Conservation (phyloP, 2,888 invertebrate genomes). For the Electrophaes corylata region DNA sequence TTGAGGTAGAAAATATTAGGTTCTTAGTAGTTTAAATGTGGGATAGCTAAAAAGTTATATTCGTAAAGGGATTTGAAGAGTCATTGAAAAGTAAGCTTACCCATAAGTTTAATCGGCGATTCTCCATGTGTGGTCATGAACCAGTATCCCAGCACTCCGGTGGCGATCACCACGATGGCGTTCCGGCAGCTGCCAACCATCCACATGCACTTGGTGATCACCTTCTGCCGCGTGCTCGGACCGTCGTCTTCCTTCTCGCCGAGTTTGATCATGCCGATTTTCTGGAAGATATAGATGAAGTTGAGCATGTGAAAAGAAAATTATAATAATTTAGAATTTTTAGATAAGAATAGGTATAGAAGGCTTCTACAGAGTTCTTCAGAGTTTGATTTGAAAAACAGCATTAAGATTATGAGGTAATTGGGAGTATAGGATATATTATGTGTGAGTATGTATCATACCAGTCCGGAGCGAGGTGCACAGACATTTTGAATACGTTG, state of each 20-base stretch:
- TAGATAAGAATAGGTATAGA: too few relatives aligned
- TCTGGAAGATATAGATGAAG: conserved; percentile 65
- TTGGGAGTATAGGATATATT: too few relatives aligned
- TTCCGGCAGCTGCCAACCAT: conserved; percentile 92
- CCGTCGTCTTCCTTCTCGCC: conserved; percentile 82
- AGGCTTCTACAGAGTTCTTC: too few relatives aligned
- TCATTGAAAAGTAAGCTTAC: conserved; percentile 54
- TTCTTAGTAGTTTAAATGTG: too few relatives aligned
- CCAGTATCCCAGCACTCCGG: conserved; percentile 88
- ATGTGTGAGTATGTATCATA: too few relatives aligned
- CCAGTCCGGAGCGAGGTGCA: too few relatives aligned
- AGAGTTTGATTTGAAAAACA: too few relatives aligned
- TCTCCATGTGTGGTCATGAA: conserved; percentile 77
- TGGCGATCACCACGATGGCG: conserved; percentile 91
- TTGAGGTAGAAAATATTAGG: too few relatives aligned
- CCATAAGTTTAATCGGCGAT: conserved; percentile 88
- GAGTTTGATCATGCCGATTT: conserved; percentile 86
- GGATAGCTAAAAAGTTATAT: too few relatives aligned
- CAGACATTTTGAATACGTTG: too few relatives aligned
- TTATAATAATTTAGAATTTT: too few relatives aligned
- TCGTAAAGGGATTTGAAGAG: not conserved
- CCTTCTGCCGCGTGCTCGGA: conserved; percentile 81
- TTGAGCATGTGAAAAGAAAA: not conserved
- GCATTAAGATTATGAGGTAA: too few relatives aligned
- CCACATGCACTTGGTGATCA: conserved; percentile 89